Evolutionary conservation across 2,113 vertebrate species (phyloP).

Genomic region (Zeus faber): DNA sequence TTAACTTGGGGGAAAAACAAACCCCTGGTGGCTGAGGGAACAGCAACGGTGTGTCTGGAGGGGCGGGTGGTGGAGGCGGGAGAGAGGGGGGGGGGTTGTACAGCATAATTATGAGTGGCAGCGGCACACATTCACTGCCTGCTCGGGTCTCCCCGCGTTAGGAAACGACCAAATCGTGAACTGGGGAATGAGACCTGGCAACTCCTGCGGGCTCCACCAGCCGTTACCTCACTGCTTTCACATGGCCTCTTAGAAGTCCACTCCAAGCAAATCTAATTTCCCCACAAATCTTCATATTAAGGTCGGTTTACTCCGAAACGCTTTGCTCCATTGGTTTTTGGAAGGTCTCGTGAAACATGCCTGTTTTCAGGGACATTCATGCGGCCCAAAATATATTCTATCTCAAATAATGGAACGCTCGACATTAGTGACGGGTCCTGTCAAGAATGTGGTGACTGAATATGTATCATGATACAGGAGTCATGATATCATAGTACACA

Average conservation of each 20-base stretch:
- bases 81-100: conserved; percentile 18
- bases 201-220: conserved; percentile 14
- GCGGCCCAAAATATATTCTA: too few relatives aligned
- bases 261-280: conserved; percentile 21
- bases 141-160: conserved; percentile 30
- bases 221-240: conserved; percentile 39
- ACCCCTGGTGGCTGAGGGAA: conserved; percentile 28
- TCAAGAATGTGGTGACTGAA: too few relatives aligned
- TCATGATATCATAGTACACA: too few relatives aligned
- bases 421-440: too few relatives aligned
- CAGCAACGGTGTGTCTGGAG: background rate
- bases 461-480: too few relatives aligned
- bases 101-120: conserved; percentile 63
- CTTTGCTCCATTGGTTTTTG: background rate
- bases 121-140: conserved; percentile 42
- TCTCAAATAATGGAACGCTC: too few relatives aligned
- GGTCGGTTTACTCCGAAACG: conserved; percentile 7
- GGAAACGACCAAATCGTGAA: conserved; percentile 12
- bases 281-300: conserved; percentile 5
- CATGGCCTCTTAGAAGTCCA: conserved; percentile 20
- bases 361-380: background rate
- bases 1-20: conserved; percentile 48
- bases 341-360: background rate
- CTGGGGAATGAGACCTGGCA: conserved; percentile 34
- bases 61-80: background rate